Conservation (phyloP, 2,888 invertebrate species). For the Drosophila paranaensis region DNA sequence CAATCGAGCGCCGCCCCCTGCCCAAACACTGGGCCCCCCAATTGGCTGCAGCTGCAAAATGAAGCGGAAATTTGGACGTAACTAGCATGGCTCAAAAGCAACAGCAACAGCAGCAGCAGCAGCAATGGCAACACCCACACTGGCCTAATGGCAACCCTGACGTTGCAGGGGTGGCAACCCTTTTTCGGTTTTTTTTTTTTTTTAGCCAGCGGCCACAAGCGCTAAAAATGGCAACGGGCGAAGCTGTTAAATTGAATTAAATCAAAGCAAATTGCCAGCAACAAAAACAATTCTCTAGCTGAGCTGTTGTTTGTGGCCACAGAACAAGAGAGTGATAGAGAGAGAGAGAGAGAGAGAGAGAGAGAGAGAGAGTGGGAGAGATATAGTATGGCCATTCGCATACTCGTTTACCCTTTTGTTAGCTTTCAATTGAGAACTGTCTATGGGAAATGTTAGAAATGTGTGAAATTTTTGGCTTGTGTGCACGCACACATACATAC, state of each 20-base stretch:
- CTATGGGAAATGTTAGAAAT: slow-evolving; percentile 44
- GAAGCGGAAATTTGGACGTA: slow-evolving; percentile 40
- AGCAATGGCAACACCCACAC: no score
- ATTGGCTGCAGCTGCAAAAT: slow-evolving; percentile 42
- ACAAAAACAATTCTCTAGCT: slow-evolving; percentile 52
- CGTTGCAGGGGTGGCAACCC: slow-evolving; percentile 24
- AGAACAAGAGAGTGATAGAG: not conserved
- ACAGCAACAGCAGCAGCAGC: no score
- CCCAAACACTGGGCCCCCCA: not conserved
- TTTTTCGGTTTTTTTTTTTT: no score
- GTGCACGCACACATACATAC: slow-evolving; percentile 4
- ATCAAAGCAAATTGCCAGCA: slow-evolving; percentile 76
- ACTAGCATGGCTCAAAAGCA: slow-evolving; percentile 28
- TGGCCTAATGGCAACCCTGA: slow-evolving; percentile 8
- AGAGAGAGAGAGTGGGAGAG: not conserved
- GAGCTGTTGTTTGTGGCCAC: slow-evolving; percentile 21
- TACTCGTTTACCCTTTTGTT: slow-evolving; percentile 39
- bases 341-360: not conserved
- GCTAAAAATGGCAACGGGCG: slow-evolving; percentile 53
- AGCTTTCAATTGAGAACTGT: slow-evolving; percentile 37
- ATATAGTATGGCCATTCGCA: slow-evolving; percentile 6
- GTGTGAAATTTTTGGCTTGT: slow-evolving; percentile 36
- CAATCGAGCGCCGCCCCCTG: slow-evolving; percentile 48
- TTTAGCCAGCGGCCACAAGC: slow-evolving; percentile 27
- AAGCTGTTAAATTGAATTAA: slow-evolving; percentile 75